Base-by-base conservation (phyloP, 2,797 vertebrate species). In the Myiotriccus ornatus region DNA sequence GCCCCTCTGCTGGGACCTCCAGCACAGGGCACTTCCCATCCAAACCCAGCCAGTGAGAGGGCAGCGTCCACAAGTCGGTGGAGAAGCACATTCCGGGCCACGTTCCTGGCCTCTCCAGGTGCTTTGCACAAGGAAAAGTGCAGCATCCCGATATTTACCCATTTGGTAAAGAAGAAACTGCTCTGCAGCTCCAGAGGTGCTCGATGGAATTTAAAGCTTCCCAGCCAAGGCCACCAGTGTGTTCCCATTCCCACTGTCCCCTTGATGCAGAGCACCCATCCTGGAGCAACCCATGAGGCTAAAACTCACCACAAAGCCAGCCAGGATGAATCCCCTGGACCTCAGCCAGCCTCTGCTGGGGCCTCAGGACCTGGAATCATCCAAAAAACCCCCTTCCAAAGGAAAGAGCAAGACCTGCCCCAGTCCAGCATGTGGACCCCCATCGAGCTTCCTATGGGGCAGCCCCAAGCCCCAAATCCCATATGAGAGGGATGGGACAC, bases 371-470 rank as follows among this genome's bases (percentile, higher is more conserved):
- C 43, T 50, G 41, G 32, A 47, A 87, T 65, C 59, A 87, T 20
- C 59, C 39, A 44, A 44, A 82, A 62, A 84, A 53, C 20, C 41
- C 79, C 85, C 50, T 79, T 69, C 64, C 88, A 56, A 59, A 60
- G 78, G 27, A 15, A 50, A 79, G 23, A 67, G 59, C 37, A 8
- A 50, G 44, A 41, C 39, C 75, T 52, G n/a, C 24, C 65, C 59
- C 44, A 25, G 19, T 46, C 21, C 56, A 70, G 71, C 27, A 53
- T 3, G 20, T 62, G 43, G 25, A 64, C 9, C 21, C 17, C 28
- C 37, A 60, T 6, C 0, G 0, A 84, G 39, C n/a, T 55, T 67
- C 70, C 44, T 25, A 22, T 1, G 30, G 22, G 34, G 8, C 41
- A 55, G 2, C 22, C 19, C 15, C 10, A 39, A 67, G 15, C 10